These are phyloP conservation scores for Lanistes nyassanus DNA, from an alignment of 1,140 invertebrate genomes.

Conservation along the genomic window DNA sequence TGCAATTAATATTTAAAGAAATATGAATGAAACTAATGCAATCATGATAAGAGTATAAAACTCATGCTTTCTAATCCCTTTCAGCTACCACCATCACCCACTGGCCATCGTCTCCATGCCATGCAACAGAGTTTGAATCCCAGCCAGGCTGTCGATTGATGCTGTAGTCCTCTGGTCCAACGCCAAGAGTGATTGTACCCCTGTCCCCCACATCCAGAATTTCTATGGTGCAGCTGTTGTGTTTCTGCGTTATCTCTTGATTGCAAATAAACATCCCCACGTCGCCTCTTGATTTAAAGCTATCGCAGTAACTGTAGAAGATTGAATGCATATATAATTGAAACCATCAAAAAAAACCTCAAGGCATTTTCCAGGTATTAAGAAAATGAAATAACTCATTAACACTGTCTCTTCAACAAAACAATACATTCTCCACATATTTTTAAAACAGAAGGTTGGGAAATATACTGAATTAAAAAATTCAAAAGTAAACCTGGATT, in stretches of 20 bases:
- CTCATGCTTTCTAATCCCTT: not conserved
- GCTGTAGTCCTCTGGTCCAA: slow-evolving; percentile 36
- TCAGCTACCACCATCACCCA: slow-evolving; percentile 4
- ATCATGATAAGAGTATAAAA: not conserved
- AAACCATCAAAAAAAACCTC: too few species aligned
- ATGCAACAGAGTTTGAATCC: slow-evolving; percentile 21
- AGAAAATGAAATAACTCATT: too few species aligned
- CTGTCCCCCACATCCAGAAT: slow-evolving; percentile 10
- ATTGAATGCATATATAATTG: too few species aligned
- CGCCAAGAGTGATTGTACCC: slow-evolving; percentile 27
- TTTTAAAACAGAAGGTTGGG: too few species aligned
- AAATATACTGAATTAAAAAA: too few species aligned
- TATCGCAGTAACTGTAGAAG: slow-evolving; percentile 24
- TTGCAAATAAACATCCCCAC: slow-evolving; percentile 20
- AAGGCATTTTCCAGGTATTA: too few species aligned
- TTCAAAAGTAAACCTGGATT: too few species aligned
- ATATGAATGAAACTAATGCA: not conserved
- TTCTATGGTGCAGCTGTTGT: slow-evolving; percentile 31
- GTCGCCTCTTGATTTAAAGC: not conserved
- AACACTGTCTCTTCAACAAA: too few species aligned
- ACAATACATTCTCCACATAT: too few species aligned
- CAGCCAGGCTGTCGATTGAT: slow-evolving; percentile 21
- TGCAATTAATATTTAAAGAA: not conserved
- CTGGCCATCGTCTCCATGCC: slow-evolving; percentile 33
- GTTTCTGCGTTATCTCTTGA: slow-evolving; percentile 19